Evolutionary conservation across 2,113 vertebrate genomes (phyloP).

Genomic region (Pelodiscus sinensis): DNA sequence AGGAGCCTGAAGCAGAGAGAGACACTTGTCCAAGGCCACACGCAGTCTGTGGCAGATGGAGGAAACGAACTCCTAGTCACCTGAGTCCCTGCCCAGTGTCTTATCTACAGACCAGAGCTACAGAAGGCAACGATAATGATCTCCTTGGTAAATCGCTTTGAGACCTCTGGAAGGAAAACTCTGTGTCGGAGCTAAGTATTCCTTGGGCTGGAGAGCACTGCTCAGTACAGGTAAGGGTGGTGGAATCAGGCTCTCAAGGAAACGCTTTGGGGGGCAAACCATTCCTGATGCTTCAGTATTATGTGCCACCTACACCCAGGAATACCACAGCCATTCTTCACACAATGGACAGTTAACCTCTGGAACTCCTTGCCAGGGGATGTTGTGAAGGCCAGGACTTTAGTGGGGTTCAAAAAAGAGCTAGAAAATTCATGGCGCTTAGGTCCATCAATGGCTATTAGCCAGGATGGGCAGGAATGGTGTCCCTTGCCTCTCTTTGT

Average conservation of each 20-base stretch:
- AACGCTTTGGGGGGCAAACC: background rate
- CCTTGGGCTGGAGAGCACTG: background rate
- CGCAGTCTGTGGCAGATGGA: background rate
- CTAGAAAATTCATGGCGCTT: too few species aligned
- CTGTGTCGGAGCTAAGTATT: background rate
- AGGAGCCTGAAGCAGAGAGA: background rate
- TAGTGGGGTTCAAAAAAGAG: too few species aligned
- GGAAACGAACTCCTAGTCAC: background rate
- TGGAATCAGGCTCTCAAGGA: background rate
- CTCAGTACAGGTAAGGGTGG: background rate
- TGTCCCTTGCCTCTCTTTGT: too few species aligned
- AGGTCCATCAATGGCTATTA: too few species aligned
- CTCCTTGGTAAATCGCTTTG: background rate
- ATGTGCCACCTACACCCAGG: background rate
- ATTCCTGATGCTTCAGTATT: background rate
- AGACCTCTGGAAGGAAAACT: background rate
- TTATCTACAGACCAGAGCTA: background rate
- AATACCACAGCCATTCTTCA: background rate
- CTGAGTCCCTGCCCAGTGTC: background rate
- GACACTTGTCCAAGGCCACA: background rate
- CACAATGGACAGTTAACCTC: too few species aligned
- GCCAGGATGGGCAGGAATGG: too few species aligned
- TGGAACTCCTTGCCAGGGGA: too few species aligned
- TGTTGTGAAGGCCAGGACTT: too few species aligned
- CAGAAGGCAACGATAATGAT: background rate